A percentile compares a stretch with the other conserved stretches of the same genome.
These are phyloP conservation scores for Holothuria glaberrima DNA, from an alignment of 35 echinoderm and acorn worm species.

Conservation along the genomic window DNA sequence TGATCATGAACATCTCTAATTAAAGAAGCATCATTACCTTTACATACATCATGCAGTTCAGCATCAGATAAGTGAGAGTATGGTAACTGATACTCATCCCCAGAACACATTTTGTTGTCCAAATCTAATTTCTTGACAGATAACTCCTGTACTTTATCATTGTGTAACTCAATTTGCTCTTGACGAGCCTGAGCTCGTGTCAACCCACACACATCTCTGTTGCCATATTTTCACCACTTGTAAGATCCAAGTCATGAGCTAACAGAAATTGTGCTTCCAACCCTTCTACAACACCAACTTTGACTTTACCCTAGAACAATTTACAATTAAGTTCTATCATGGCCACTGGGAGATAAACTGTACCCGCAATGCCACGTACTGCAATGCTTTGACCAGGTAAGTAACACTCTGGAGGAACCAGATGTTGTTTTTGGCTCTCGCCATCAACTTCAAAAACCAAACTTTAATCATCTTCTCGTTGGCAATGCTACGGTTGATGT, in stretches of 20 bases:
- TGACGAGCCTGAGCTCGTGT: background rate
- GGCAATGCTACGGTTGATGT: no score
- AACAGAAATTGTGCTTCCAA: background rate
- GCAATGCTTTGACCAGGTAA: background rate
- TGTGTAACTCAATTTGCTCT: background rate
- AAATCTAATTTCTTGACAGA: background rate
- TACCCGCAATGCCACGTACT: constrained; percentile 23
- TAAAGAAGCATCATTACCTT: background rate
- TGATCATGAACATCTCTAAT: no score
- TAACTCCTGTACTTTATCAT: background rate
- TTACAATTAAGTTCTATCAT: constrained; percentile 16
- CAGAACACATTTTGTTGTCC: background rate
- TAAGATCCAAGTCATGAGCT: constrained; percentile 45
- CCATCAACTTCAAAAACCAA: no score
- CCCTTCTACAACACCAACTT: constrained; percentile 32
- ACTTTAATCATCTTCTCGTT: no score
- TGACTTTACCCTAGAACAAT: background rate
- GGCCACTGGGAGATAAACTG: constrained; percentile 23
- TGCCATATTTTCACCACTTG: background rate
- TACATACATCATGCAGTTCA: background rate
- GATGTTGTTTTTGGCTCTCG: no score
- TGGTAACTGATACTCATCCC: background rate
- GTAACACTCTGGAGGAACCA: constrained; percentile 22
- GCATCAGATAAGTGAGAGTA: background rate
- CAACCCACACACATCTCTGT: constrained; percentile 35